Percentiles rank a stretch among this genome's conserved stretches.
Conservation (phyloP, 2,888 invertebrate species). For the Chymomyza procnemis region DNA sequence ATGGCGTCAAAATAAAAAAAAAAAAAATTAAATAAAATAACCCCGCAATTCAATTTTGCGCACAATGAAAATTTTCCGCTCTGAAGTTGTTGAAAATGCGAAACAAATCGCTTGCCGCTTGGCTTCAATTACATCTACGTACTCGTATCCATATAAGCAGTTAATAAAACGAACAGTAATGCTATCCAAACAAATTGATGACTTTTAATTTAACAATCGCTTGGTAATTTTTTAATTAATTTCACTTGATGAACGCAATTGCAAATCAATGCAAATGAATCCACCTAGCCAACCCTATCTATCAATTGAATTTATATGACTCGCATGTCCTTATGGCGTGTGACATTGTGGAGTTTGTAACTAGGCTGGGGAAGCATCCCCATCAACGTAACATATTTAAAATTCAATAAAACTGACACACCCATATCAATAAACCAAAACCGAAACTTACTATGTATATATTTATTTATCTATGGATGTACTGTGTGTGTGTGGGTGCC, state of each 20-base stretch:
- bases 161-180: conserved; percentile 43
- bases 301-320: background rate
- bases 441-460: too few relatives aligned
- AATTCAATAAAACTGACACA: conserved; percentile 38
- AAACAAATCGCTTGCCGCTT: conserved; percentile 5
- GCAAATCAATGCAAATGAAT: conserved; percentile 45
- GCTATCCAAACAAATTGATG: conserved; percentile 36
- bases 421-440: background rate
- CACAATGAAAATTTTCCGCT: conserved; percentile 18
- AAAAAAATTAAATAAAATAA: conserved; percentile 22
- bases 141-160: conserved; percentile 12
- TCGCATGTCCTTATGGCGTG: background rate
- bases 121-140: background rate
- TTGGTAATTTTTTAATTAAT: conserved; percentile 46
- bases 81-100: conserved; percentile 32
- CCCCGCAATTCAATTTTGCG: conserved; percentile 42
- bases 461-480: background rate
- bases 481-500: background rate
- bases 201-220: conserved; percentile 1
- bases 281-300: background rate
- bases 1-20: conserved; percentile 22
- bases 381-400: conserved; percentile 25
- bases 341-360: background rate
- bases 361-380: background rate
- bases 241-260: conserved; percentile 11